Evolutionary conservation across 2,797 vertebrate genomes (phyloP), one percentile per base, ranked within the genome.

Genomic region (Gastrophryne carolinensis): DNA sequence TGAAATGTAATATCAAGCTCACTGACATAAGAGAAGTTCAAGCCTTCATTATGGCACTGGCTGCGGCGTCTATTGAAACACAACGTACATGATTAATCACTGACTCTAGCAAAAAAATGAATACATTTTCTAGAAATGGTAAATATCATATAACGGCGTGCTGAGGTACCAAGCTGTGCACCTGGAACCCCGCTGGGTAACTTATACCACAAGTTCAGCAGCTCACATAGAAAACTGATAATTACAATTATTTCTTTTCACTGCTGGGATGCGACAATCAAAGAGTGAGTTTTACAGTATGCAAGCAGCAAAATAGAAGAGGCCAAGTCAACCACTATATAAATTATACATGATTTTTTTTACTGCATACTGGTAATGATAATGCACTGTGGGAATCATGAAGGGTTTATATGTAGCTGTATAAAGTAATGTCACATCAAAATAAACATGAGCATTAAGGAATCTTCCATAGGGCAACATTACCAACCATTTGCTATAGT

Each of bases 221-320:
- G 47, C 54, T 47, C 67, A 49, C 17, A 49, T 71, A 30, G 39
- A 71, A 71, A 71, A 71, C 54, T 68, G 53, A 71, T 71, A 39
- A 71, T 54, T 58, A 34, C 29, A 47, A 70, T 70, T 58, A 70
- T 71, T 47, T 27, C 27, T 47, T 44, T 71, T 44, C 27, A 23
- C 54, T 57, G 17, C 67, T 47, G 67, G 54, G 53, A 71, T 4
- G 19, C 19, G 6, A 27, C 30, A 34, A 71, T 34, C 54, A 58
- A 21, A 27, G 29, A 27, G 67, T 41, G 27, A 70, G n/a, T 29
- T 4, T 29, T 47, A 58, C 12, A 37, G 37, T 58, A 41, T 26
- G 53, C 15, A 8, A 23, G 26, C 37, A 41, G 29, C 9, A 58
- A 39, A n/a, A n/a, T n/a, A 57, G 5, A 9, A 34, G 29, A 37